Percentiles rank a stretch among this genome's conserved stretches.
phyloP scores from a whole-genome alignment of 2,797 vertebrate genomes.

The Acipenser transmontanus region DNA sequence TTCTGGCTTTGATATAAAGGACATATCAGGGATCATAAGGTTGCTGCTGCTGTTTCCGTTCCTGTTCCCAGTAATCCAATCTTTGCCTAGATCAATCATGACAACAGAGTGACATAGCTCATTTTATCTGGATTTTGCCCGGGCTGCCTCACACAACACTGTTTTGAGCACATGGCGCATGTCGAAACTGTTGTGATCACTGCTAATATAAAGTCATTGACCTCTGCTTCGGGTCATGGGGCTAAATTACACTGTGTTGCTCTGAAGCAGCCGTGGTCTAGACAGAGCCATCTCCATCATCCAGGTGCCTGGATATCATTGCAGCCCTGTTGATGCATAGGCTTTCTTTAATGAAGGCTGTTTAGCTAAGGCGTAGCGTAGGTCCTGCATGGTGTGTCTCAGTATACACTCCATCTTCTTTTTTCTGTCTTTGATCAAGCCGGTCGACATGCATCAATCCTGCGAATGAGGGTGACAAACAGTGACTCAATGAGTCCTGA shows the following conservation, averaged over 20 bases:
- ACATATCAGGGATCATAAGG: slow-evolving; percentile 2
- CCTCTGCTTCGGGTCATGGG: slow-evolving; percentile 63
- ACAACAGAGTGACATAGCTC: slow-evolving; percentile 60
- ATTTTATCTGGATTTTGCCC: slow-evolving; percentile 59
- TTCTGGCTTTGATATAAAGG: not conserved
- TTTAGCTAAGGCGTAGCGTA: slow-evolving; percentile 43
- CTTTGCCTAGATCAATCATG: slow-evolving; percentile 38
- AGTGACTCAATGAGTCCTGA: no score
- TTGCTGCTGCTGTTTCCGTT: slow-evolving; percentile 4
- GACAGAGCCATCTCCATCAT: slow-evolving; percentile 55
- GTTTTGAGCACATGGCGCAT: slow-evolving; percentile 67
- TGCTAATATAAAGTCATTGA: slow-evolving; percentile 78
- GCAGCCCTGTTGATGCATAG: slow-evolving; percentile 48
- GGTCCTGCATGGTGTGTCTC: slow-evolving; percentile 41
- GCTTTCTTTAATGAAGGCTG: slow-evolving; percentile 66
- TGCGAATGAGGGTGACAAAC: no score
- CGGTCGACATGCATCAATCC: no score
- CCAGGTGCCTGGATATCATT: slow-evolving; percentile 64
- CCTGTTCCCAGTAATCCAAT: slow-evolving; percentile 2
- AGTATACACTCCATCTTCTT: not conserved
- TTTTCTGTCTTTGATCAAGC: no score
- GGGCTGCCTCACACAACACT: slow-evolving; percentile 63
- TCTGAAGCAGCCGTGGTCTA: slow-evolving; percentile 62
- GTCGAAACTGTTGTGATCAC: slow-evolving; percentile 69
- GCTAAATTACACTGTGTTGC: slow-evolving; percentile 73